These are phyloP conservation scores for Venturia canescens DNA, from an alignment of 1,140 invertebrate genomes.

Conservation along the genomic window DNA sequence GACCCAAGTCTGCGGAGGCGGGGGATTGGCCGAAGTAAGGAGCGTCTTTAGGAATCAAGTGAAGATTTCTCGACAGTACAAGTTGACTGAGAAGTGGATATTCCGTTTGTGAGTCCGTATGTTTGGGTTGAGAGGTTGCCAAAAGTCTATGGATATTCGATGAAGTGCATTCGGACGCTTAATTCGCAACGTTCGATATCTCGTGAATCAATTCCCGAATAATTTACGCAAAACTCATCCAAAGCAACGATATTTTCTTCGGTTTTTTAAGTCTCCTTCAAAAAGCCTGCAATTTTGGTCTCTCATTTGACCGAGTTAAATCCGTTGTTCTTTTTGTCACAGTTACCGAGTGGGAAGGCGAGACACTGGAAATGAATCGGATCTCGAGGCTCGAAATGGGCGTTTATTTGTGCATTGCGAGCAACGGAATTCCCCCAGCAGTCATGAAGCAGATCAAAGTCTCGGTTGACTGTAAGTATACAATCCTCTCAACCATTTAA, in stretches of 20 bases:
- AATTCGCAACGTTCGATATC: too few relatives aligned
- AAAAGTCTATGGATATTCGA: not conserved
- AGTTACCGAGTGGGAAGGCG: slow-evolving; percentile 90
- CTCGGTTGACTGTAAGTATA: slow-evolving; percentile 96
- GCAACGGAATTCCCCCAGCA: slow-evolving; percentile 85
- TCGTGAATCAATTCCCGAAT: too few relatives aligned
- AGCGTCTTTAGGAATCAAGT: slow-evolving; percentile 9
- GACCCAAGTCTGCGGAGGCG: slow-evolving; percentile 10
- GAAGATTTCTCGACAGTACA: slow-evolving; percentile 36
- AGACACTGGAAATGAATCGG: slow-evolving; percentile 88
- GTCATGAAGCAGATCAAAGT: slow-evolving; percentile 95
- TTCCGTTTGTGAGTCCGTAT: not conserved
- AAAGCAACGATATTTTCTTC: too few relatives aligned
- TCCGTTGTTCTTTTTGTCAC: slow-evolving; percentile 59
- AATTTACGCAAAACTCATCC: too few relatives aligned
- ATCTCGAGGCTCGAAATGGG: slow-evolving; percentile 94
- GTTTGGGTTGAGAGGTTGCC: not conserved
- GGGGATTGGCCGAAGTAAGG: not conserved
- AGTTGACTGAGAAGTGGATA: not conserved
- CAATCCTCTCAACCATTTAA: not conserved
- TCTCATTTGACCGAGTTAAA: too few relatives aligned
- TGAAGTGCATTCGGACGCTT: not conserved
- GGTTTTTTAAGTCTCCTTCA: too few relatives aligned
- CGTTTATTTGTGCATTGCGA: slow-evolving; percentile 91
- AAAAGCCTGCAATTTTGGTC: too few relatives aligned